Base-by-base conservation (phyloP, 2,888 invertebrate species). In the Pharmacophagus antenor region DNA sequence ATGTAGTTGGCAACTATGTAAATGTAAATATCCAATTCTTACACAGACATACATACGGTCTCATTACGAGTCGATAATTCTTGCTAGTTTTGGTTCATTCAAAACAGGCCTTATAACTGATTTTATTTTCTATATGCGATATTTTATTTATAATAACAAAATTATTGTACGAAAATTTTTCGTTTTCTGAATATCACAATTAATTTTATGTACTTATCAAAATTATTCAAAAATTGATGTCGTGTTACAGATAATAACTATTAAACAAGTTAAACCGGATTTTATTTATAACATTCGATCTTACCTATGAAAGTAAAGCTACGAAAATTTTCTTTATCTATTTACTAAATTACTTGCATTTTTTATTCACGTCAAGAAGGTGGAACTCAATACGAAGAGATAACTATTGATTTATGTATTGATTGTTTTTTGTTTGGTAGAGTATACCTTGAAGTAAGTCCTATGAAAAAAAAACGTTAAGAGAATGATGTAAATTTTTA, bases 191-290 rank as follows among this genome's bases (percentile, higher is more conserved):
- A 50, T 44, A n/a, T 8, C 42, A 42, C 50, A 57, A 57, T 50
- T 48, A 41, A 22, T 48, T n/a, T 49, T 25, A 21, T 21, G 42
- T 23, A 42, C 18, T 42, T 23, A 42, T 18, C 17, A 6, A 42
- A 42, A 17, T 42, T 42, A 31, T 31, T 15, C 31, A 31, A 49
- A 42, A 25, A 18, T 42, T 56, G 41, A 56, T 49, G 41, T 56
- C 41, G 8, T 56, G 31, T 31, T 2, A 31, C 31, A 31, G 31
- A 31, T 31, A 31, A 31, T 31, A n/a, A n/a, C n/a, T 50, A 57
- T n/a, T 37, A 52, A 58, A 58, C 58, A 52, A 41, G 58, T 52
- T 20, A 23, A 58, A 58, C 52, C 47, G 58, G 52, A 58, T 41
- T 23, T 58, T 31, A 12, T 10, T 31, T 31, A 10, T 31, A 10